phyloP scores from a whole-genome alignment of 23 tunicate species.

The Halocynthia aurantium region DNA sequence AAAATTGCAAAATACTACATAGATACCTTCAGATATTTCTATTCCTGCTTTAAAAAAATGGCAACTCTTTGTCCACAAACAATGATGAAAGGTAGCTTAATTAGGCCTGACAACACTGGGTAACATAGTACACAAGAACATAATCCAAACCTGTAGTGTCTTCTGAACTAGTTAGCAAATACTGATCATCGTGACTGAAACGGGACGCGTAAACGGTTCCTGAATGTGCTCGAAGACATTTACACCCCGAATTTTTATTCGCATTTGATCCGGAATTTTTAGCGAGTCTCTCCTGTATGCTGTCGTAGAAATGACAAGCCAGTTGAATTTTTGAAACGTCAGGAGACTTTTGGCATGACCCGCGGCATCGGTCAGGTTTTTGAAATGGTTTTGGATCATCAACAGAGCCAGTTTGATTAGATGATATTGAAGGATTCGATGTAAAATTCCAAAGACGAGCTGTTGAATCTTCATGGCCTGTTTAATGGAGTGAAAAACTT shows the following conservation, averaged over 20 bases:
- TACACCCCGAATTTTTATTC: neutral
- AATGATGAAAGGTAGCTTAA: no score
- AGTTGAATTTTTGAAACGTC: constrained; percentile 33
- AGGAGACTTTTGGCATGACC: neutral
- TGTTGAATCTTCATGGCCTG: constrained; percentile 40
- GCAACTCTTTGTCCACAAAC: no score
- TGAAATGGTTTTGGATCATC: neutral
- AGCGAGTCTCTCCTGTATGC: neutral
- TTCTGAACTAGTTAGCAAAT: constrained; percentile 57
- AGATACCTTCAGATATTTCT: neutral
- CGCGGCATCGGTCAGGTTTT: neutral
- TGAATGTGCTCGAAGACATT: constrained; percentile 42
- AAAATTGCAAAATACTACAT: neutral
- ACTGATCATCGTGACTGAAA: constrained; percentile 58
- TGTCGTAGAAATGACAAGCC: constrained; percentile 29
- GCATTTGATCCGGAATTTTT: neutral
- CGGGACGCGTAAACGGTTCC: constrained; percentile 54
- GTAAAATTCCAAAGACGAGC: constrained; percentile 32
- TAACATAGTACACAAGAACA: neutral
- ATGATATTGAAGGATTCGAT: neutral
- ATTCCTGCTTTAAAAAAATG: no score
- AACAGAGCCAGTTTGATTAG: neutral
- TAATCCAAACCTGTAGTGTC: constrained; percentile 40
- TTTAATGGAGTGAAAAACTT: neutral
- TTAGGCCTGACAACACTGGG: no score